phyloP scores from a whole-genome alignment of 92 coral and sea anemone species.

The Zoanthus solanderi region DNA sequence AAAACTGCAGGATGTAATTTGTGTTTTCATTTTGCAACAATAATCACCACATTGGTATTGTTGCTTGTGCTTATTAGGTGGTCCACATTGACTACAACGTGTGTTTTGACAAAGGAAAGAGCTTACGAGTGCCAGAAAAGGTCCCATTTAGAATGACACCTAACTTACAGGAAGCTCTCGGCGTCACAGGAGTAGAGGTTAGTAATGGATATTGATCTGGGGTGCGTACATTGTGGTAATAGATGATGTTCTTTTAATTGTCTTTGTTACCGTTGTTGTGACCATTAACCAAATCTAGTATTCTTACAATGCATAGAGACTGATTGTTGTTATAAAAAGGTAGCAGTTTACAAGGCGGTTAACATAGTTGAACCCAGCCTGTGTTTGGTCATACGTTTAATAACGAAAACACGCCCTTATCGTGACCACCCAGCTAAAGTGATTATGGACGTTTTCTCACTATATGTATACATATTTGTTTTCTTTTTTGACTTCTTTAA shows the following conservation, averaged over 20 bases:
- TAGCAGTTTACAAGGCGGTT: too few relatives aligned
- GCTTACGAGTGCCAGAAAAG: constrained; percentile 95
- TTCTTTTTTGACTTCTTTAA: too few relatives aligned
- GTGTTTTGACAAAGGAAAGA: constrained; percentile 98
- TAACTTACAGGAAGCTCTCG: constrained; percentile 94
- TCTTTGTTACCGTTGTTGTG: not conserved
- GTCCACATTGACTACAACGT: constrained; percentile 99
- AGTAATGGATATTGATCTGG: not conserved
- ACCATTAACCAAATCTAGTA: too few relatives aligned
- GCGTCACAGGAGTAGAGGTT: constrained; percentile 98
- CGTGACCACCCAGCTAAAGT: too few relatives aligned
- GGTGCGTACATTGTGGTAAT: not conserved
- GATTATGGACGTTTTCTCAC: too few relatives aligned
- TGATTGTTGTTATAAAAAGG: too few relatives aligned
- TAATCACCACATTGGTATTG: not conserved
- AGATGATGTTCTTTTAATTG: not conserved
- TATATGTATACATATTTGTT: too few relatives aligned
- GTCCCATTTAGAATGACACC: constrained; percentile 99
- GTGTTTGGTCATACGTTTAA: too few relatives aligned
- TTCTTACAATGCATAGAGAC: too few relatives aligned
- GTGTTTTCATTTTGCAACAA: not conserved
- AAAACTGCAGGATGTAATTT: too few relatives aligned
- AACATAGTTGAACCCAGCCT: too few relatives aligned
- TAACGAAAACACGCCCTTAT: too few relatives aligned
- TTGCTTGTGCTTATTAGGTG: constrained; percentile 68